Conservation (phyloP, 1,140 invertebrate species). For the Agraylea sexmaculata region DNA sequence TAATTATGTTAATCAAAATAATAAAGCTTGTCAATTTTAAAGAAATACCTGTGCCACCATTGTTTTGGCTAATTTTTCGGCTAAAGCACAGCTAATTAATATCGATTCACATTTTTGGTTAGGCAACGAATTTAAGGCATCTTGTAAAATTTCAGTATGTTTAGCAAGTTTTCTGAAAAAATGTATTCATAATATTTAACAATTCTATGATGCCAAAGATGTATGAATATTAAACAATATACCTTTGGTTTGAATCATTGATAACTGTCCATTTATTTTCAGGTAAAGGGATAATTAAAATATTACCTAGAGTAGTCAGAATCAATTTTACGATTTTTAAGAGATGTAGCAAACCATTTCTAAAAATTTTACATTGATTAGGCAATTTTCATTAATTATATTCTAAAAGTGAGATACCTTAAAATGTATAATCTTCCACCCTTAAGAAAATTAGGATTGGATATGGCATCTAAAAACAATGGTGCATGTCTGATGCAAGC, state of each 20-base stretch:
- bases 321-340: constrained; percentile 82
- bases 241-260: constrained; percentile 12
- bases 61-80: constrained; percentile 60
- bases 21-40: neutral
- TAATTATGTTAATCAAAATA: neutral
- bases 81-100: constrained; percentile 48
- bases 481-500: constrained; percentile 70
- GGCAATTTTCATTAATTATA: neutral
- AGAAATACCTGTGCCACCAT: constrained; percentile 46
- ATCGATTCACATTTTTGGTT: constrained; percentile 36
- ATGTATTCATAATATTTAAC: neutral
- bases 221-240: neutral
- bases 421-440: constrained; percentile 33
- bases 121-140: constrained; percentile 34
- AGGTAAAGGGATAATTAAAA: constrained; percentile 52
- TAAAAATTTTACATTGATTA: constrained; percentile 23
- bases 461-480: constrained; percentile 34
- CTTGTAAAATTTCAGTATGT: constrained; percentile 35
- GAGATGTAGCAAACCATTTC: constrained; percentile 74
- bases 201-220: neutral
- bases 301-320: constrained; percentile 73
- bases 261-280: constrained; percentile 31
- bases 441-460: constrained; percentile 32
- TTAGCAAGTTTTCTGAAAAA: constrained; percentile 13
- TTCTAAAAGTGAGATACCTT: constrained; percentile 24